Percentiles rank a stretch among this genome's conserved stretches.
These are phyloP conservation scores for Oreochromis tanganicae DNA, from an alignment of 2,113 vertebrate genomes.

Conservation along the genomic window DNA sequence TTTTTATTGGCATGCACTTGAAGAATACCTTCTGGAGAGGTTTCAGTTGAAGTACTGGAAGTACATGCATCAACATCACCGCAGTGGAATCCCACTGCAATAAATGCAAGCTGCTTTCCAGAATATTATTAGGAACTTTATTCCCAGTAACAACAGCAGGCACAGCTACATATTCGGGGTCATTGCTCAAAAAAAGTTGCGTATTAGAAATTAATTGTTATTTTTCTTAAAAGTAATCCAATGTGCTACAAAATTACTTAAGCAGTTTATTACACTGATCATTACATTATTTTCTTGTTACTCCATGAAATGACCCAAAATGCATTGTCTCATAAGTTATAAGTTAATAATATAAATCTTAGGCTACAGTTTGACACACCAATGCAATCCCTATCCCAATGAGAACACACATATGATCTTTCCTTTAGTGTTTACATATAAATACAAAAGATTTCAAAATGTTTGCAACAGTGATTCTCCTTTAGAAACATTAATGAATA, in stretches of 20 bases:
- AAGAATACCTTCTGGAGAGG: neutral
- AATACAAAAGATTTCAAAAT: neutral
- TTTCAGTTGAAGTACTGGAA: neutral
- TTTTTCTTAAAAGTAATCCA: neutral
- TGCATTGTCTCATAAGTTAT: neutral
- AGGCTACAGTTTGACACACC: neutral
- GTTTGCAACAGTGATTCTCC: rapidly evolving
- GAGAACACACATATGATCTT: neutral
- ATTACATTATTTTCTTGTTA: neutral
- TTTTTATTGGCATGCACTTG: neutral
- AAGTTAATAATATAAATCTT: neutral
- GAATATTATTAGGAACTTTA: neutral
- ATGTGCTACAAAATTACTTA: neutral
- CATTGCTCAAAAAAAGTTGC: rapidly evolving
- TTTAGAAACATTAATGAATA: rapidly evolving
- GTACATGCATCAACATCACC: neutral
- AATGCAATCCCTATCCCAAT: neutral
- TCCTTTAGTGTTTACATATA: neutral
- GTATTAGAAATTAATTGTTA: rapidly evolving
- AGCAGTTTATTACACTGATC: neutral
- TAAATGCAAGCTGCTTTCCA: neutral
- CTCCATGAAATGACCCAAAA: neutral
- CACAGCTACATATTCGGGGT: neutral
- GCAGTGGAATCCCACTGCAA: neutral
- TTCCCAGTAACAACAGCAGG: neutral